Evolutionary conservation across 2,113 vertebrate genomes (phyloP).

Genomic region (Macrotis lagotis): DNA sequence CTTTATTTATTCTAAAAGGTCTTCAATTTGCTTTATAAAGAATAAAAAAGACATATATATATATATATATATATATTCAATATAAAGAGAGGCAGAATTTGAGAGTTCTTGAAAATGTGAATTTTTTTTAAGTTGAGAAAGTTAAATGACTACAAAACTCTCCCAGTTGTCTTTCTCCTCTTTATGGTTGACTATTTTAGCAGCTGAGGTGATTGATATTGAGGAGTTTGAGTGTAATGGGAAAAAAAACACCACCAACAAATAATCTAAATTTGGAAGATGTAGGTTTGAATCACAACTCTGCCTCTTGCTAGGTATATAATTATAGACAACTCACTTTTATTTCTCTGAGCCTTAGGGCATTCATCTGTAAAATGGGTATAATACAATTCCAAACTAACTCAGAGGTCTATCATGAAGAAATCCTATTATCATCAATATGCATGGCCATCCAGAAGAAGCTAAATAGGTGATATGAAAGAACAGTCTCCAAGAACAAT

Average conservation of each 20-base stretch:
- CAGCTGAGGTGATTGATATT: too few species aligned
- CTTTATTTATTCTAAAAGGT: too few species aligned
- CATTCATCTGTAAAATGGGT: neutral
- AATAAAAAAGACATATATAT: too few species aligned
- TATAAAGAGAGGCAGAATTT: too few species aligned
- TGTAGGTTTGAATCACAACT: neutral
- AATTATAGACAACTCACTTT: neutral
- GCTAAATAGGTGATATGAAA: neutral
- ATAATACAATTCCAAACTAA: too few species aligned
- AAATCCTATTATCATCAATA: neutral
- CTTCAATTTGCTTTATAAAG: too few species aligned
- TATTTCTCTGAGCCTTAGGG: neutral
- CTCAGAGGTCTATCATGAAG: neutral
- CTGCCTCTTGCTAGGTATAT: neutral
- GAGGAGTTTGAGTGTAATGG: neutral
- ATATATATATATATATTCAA: too few species aligned
- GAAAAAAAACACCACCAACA: neutral
- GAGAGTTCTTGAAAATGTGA: too few species aligned
- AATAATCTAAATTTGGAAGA: neutral
- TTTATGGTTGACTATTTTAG: fast-evolving
- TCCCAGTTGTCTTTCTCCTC: neutral
- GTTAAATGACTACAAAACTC: too few species aligned
- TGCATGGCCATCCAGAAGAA: neutral
- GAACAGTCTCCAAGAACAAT: neutral
- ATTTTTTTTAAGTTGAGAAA: too few species aligned